Conservation (phyloP, 1,140 invertebrate species). For the Lucilia sericata region DNA sequence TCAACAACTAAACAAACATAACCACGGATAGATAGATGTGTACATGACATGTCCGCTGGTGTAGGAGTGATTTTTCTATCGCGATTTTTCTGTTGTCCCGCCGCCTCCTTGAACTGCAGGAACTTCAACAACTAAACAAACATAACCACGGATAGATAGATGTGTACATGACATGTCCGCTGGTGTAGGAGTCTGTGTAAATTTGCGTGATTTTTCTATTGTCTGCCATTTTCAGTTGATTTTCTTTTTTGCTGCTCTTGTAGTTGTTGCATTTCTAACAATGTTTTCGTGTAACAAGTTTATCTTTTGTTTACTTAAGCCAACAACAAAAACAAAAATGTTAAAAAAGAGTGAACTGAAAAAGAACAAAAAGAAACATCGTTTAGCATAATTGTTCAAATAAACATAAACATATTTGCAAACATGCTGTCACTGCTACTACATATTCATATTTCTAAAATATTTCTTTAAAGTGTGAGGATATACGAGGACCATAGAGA, state of each 20-base stretch:
- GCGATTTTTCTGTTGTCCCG: no score
- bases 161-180: no score
- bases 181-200: no score
- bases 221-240: not conserved
- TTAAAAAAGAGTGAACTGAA: not conserved
- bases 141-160: no score
- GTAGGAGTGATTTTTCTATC: no score
- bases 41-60: no score
- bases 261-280: not conserved
- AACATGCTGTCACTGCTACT: not conserved
- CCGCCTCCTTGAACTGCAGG: no score
- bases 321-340: not conserved
- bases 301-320: not conserved
- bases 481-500: no score
- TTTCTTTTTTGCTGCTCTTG: not conserved
- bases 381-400: slow-evolving; percentile 5
- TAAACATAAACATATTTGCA: not conserved
- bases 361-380: not conserved
- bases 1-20: no score
- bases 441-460: not conserved
- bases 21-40: no score
- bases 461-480: no score
- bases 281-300: not conserved
- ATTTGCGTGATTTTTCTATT: not conserved
- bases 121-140: no score